Percentiles rank a stretch among this genome's conserved stretches.
phyloP scores from a whole-genome alignment of 2,113 vertebrate genomes.

The Puffinus mauretanicus region DNA sequence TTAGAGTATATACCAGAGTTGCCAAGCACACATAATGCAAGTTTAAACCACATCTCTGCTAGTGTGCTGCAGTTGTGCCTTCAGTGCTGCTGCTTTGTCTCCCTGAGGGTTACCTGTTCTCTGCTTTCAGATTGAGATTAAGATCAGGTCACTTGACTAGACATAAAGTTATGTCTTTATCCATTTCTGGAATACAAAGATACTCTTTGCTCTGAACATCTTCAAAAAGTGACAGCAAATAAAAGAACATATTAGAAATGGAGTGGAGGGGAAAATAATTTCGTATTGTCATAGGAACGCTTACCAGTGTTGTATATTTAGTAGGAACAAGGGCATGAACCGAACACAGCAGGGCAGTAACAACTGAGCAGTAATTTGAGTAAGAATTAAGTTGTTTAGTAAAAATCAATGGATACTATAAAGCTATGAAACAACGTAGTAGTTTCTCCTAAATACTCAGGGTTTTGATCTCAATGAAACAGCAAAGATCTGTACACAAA shows the following conservation, averaged over 20 bases:
- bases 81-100: neutral
- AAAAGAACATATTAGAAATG: neutral
- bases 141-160: neutral
- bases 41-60: neutral
- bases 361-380: neutral
- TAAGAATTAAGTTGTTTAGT: neutral
- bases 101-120: neutral
- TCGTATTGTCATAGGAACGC: neutral
- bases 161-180: neutral
- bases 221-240: neutral
- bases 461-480: neutral
- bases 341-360: neutral
- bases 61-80: neutral
- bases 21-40: neutral
- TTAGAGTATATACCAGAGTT: neutral
- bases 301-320: neutral
- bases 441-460: neutral
- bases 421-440: neutral
- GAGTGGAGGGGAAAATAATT: neutral
- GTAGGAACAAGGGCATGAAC: neutral
- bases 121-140: neutral
- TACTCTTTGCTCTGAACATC: neutral
- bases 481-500: neutral
- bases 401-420: neutral
- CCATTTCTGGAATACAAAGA: neutral